phyloP scores from a whole-genome alignment of 2,113 vertebrate genomes.

The Lonchura striata region DNA sequence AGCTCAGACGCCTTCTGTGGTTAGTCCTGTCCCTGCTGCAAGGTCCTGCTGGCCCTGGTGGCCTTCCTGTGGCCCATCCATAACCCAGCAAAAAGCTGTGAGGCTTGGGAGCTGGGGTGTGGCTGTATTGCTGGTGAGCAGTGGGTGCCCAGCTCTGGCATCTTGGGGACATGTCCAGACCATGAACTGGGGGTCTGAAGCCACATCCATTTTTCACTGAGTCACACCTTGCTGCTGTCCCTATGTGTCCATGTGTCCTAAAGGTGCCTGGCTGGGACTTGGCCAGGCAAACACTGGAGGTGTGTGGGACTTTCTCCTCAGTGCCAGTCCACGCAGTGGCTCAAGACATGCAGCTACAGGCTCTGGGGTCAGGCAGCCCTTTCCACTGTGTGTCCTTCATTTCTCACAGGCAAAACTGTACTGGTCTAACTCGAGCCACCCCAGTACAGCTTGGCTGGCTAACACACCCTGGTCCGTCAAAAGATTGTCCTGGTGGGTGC shows the following conservation, averaged over 20 bases:
- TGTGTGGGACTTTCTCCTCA: neutral
- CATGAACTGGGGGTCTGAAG: neutral
- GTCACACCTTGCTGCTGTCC: neutral
- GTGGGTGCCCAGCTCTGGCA: no score
- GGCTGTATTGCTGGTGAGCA: neutral
- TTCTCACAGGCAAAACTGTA: neutral
- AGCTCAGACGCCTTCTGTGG: slow-evolving; percentile 48
- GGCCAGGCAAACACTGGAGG: neutral
- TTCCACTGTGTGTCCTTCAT: neutral
- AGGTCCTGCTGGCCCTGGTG: neutral
- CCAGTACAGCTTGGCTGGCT: neutral
- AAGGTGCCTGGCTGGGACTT: neutral
- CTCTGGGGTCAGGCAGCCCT: neutral
- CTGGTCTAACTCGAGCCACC: neutral
- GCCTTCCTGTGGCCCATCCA: neutral
- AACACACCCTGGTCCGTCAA: neutral
- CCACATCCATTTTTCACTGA: neutral
- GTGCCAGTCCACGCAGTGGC: neutral
- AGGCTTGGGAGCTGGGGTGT: neutral
- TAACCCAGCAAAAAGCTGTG: neutral
- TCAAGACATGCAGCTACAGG: accelerated
- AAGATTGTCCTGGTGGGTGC: neutral
- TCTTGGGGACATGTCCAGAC: accelerated
- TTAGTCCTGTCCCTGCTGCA: slow-evolving; percentile 23
- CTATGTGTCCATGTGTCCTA: neutral